phyloP scores from a whole-genome alignment of 2,113 vertebrate genomes.

The Plotosus lineatus region DNA sequence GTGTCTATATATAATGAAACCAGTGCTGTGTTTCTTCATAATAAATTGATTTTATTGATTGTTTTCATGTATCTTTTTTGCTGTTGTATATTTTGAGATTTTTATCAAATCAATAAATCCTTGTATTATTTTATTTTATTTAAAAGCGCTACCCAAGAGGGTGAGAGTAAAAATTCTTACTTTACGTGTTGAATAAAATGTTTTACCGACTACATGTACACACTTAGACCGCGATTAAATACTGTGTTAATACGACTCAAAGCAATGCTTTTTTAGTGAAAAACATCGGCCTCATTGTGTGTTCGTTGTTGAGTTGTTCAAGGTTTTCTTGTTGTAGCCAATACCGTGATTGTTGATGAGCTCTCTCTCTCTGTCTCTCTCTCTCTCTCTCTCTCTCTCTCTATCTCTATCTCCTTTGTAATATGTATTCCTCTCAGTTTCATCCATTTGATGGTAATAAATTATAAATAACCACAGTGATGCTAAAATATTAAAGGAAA shows the following conservation, averaged over 20 bases:
- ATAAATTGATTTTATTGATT: background rate
- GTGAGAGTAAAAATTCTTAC: conserved; percentile 48
- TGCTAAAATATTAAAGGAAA: background rate
- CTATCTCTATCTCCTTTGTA: conserved; percentile 66
- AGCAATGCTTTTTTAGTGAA: conserved; percentile 63
- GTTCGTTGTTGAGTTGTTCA: conserved; percentile 15
- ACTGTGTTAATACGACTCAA: conserved; percentile 63
- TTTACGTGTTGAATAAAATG: conserved; percentile 51
- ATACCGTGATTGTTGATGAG: conserved; percentile 64
- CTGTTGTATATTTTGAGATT: background rate
- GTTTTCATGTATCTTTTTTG: background rate
- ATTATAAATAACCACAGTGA: conserved; percentile 39
- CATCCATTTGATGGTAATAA: conserved; percentile 75
- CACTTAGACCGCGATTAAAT: conserved; percentile 63
- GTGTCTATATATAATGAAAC: background rate
- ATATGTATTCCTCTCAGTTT: conserved; percentile 67
- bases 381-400: conserved; percentile 43
- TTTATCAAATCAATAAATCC: background rate
- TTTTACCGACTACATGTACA: conserved; percentile 55
- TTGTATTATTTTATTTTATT: conserved; percentile 33
- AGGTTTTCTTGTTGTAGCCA: conserved; percentile 63
- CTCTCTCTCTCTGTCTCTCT: conserved; percentile 49
- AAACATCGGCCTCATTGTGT: conserved; percentile 62
- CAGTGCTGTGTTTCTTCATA: background rate
- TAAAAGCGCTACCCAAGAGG: conserved; percentile 32